phyloP scores from a whole-genome alignment of 2,113 vertebrate genomes.

The Limnothrissa miodon region DNA sequence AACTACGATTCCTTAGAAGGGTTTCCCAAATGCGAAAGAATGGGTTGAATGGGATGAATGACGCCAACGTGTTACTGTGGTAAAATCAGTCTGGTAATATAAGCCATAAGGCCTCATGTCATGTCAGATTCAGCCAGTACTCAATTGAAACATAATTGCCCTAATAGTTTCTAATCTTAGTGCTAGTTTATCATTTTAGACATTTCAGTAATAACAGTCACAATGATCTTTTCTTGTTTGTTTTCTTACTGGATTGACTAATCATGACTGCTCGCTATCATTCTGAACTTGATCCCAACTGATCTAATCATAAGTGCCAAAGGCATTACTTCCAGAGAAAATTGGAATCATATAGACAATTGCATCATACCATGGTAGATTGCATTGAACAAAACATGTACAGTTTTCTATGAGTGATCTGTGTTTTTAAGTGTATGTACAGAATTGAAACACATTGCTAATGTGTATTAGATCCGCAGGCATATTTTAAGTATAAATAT shows the following conservation, averaged over 20 bases:
- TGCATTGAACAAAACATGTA: conserved; percentile 68
- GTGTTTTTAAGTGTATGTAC: conserved; percentile 68
- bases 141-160: neutral
- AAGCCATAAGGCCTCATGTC: neutral
- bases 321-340: conserved; percentile 57
- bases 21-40: conserved; percentile 34
- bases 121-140: neutral
- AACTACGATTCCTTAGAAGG: conserved; percentile 22
- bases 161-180: conserved; percentile 1
- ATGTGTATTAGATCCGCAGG: conserved; percentile 56
- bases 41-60: neutral
- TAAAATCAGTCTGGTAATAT: neutral
- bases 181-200: neutral
- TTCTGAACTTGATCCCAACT: conserved; percentile 45
- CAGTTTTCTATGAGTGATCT: conserved; percentile 71
- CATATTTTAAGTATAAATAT: conserved; percentile 58
- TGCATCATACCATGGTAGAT: conserved; percentile 54
- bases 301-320: conserved; percentile 69
- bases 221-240: conserved; percentile 17
- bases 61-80: conserved; percentile 2
- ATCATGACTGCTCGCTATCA: conserved; percentile 2
- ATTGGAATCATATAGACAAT: conserved; percentile 51
- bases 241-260: conserved; percentile 22
- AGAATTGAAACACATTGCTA: conserved; percentile 61
- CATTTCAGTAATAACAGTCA: neutral